phyloP scores from a whole-genome alignment of 2,888 invertebrate genomes.

The Stomorhina lunata region DNA sequence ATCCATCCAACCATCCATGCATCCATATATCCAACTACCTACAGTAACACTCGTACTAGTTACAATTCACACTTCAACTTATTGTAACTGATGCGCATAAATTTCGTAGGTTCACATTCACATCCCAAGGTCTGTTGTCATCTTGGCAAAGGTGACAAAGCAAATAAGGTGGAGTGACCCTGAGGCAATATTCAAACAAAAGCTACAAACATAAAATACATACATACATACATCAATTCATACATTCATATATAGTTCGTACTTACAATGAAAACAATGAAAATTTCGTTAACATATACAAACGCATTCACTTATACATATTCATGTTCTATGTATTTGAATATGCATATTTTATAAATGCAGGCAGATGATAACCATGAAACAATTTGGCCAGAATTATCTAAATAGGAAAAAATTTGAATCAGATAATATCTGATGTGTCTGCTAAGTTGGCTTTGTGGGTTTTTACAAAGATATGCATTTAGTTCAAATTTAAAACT shows the following conservation, averaged over 20 bases:
- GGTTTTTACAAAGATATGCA: no score
- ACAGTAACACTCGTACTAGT: constrained; percentile 46
- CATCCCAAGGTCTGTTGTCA: constrained; percentile 62
- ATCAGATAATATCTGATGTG: no score
- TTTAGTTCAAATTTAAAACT: no score
- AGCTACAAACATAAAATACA: constrained; percentile 37
- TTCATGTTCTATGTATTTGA: neutral
- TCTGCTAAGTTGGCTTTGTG: no score
- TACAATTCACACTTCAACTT: constrained; percentile 63
- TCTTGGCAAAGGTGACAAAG: constrained; percentile 65
- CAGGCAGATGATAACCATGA: no score
- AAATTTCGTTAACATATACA: constrained; percentile 30
- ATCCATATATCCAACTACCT: no score
- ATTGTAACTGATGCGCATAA: constrained; percentile 60
- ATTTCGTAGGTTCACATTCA: constrained; percentile 53
- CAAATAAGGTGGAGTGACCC: constrained; percentile 65
- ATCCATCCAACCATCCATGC: no score
- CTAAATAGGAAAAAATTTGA: no score
- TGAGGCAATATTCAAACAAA: constrained; percentile 63
- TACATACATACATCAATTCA: neutral
- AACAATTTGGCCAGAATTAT: no score
- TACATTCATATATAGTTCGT: neutral
- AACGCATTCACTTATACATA: neutral
- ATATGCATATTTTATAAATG: neutral
- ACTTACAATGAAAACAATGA: constrained; percentile 47